These are phyloP conservation scores for Siniperca undulata DNA, from an alignment of 2,797 vertebrate species.

Conservation along the genomic window DNA sequence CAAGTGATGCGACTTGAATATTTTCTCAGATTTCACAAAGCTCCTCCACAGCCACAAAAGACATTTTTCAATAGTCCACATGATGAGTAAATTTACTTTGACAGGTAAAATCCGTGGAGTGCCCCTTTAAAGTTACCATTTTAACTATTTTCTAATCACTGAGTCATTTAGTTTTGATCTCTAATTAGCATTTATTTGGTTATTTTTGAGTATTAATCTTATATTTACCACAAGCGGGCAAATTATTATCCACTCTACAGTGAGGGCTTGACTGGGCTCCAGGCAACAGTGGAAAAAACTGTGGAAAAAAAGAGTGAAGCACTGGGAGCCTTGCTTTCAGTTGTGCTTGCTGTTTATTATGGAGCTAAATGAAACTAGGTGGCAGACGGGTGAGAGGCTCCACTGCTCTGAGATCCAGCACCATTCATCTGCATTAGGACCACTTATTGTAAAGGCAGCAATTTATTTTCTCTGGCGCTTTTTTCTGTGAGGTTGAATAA, in stretches of 20 bases:
- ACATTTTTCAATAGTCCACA: not conserved
- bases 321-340: constrained; percentile 41
- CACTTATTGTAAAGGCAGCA: constrained; percentile 79
- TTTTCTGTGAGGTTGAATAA: constrained; percentile 50
- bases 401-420: constrained; percentile 64
- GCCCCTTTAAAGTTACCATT: not conserved
- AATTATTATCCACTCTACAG: not conserved
- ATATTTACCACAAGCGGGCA: not conserved
- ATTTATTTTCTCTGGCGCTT: constrained; percentile 74
- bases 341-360: constrained; percentile 64
- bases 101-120: not conserved
- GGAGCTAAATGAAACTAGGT: constrained; percentile 58
- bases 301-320: constrained; percentile 11
- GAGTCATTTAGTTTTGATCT: not conserved
- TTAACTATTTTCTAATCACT: not conserved
- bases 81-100: not conserved
- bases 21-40: not conserved
- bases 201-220: not conserved
- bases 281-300: not conserved
- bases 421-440: constrained; percentile 83
- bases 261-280: not conserved
- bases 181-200: not conserved
- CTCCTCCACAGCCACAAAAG: not conserved
- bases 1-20: not conserved
- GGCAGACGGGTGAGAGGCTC: constrained; percentile 65